Evolutionary conservation across 2,888 invertebrate species (phyloP), one percentile per base, ranked within the genome.

Genomic region (Phanerotoma sp.): DNA sequence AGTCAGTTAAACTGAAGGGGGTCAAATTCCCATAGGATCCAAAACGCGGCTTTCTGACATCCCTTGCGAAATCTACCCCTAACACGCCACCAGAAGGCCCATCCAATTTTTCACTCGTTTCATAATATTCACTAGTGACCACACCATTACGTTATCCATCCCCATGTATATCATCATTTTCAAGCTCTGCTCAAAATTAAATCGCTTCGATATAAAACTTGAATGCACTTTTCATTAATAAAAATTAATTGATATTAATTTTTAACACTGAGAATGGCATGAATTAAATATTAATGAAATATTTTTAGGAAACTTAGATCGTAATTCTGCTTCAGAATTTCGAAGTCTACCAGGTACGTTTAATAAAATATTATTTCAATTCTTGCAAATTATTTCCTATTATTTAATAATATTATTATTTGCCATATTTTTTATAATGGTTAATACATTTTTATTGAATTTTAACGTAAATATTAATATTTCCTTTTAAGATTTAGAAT

Each of bases 401-500:
- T n/a, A n/a, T n/a, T n/a, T n/a, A n/a, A n/a, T n/a, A n/a, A n/a
- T n/a, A n/a, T n/a, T n/a, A n/a, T n/a, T n/a, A n/a, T n/a, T n/a
- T n/a, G n/a, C n/a, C n/a, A n/a, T n/a, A n/a, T n/a, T n/a, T n/a
- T n/a, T n/a, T n/a, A n/a, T n/a, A n/a, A n/a, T n/a, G n/a, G n/a
- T n/a, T n/a, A n/a, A n/a, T n/a, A n/a, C n/a, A n/a, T n/a, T n/a
- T n/a, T n/a, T n/a, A n/a, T n/a, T n/a, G n/a, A n/a, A n/a, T n/a
- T n/a, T n/a, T n/a, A n/a, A n/a, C n/a, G n/a, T n/a, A n/a, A n/a
- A n/a, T n/a, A n/a, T n/a, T n/a, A n/a, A n/a, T n/a, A n/a, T n/a
- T n/a, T n/a, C n/a, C n/a, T n/a, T n/a, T 53, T 18, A 28, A 67
- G 69, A 66, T 37, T 62, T 72, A 58, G 80, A 81, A 41, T 77